phyloP scores from a whole-genome alignment of 37 sponge, comb jelly and placozoan species.

The Eunapius fragilis region DNA sequence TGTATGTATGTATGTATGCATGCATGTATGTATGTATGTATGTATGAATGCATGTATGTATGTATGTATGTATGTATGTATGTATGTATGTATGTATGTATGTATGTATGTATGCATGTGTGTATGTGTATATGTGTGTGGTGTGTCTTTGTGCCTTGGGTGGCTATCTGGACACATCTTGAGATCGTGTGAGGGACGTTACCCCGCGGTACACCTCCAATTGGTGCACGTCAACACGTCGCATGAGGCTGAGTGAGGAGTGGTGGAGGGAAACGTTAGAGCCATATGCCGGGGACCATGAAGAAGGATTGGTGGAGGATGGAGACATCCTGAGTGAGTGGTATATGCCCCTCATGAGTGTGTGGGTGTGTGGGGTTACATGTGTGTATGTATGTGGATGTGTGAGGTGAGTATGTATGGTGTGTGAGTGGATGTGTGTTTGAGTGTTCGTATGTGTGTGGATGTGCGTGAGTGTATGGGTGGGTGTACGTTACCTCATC shows the following conservation, averaged over 20 bases:
- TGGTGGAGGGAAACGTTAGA: conserved; percentile 77
- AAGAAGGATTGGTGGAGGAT: conserved; percentile 53
- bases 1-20: too few species aligned
- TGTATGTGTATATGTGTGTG: neutral
- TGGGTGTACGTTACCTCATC: neutral
- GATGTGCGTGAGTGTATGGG: too few species aligned
- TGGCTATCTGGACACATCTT: too few species aligned
- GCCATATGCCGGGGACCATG: conserved; percentile 15
- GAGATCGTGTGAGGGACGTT: conserved; percentile 56
- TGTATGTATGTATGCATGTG: too few species aligned
- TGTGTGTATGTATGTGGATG: neutral
- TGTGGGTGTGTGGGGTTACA: too few species aligned
- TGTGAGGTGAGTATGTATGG: too few species aligned
- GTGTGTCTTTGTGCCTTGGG: neutral
- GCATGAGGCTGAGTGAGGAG: conserved; percentile 34
- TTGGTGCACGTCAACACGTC: conserved; percentile 74
- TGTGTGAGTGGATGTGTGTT: neutral
- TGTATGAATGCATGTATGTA: too few species aligned
- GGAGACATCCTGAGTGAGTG: conserved; percentile 60
- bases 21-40: too few species aligned
- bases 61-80: too few species aligned
- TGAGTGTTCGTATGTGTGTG: too few species aligned
- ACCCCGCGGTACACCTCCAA: conserved; percentile 75
- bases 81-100: too few species aligned
- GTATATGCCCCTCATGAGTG: neutral